Evolutionary conservation across 2,113 vertebrate species (phyloP), one percentile per base, ranked within the genome.

Genomic region (Scartelaos histophorus): DNA sequence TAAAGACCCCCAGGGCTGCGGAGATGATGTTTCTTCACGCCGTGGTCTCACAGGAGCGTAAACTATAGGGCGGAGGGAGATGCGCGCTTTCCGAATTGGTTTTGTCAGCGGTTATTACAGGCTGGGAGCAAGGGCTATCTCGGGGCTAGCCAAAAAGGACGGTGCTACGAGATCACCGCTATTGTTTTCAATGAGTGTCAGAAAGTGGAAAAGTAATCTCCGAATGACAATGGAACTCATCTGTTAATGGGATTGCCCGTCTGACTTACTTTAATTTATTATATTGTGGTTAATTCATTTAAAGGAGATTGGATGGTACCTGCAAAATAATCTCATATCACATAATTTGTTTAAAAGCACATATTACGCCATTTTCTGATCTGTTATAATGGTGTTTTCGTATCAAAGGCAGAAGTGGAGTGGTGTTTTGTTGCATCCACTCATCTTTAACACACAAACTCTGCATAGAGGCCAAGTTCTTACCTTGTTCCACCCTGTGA

Each of bases 91-190:
- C 38, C 25, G 47, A 66, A 66, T 66, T 66, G 65, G n/a, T 47
- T 11, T 47, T 66, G 65, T 66, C 65, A 45, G 65, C 16, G 64
- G 21, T 46, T 66, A 66, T 66, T 66, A 66, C 65, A 22, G 21
- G 65, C 45, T 16, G 43, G 62, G 62, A 66, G 19, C 19, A 5
- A 6, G 13, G 13, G 10, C 12, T 46, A 13, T 66, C 43, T 38
- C 19, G n/a, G 21, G 38, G 65, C 65, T 3, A 7, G n/a, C 13
- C 19, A 24, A 47, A n/a, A 5, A 66, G 21, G 43, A n/a, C 16
- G 7, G 19, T 10, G 17, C 10, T 24, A 34, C 25, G 7, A 13
- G 7, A 19, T 43, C 35, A 15, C 13, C 21, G 34, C 12, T 25
- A 13, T 66, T 47, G 45, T 47, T 45, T 47, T 46, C 38, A 66